These are phyloP conservation scores for Chaetops frenatus DNA, from an alignment of 2,113 vertebrate genomes.

Conservation along the genomic window DNA sequence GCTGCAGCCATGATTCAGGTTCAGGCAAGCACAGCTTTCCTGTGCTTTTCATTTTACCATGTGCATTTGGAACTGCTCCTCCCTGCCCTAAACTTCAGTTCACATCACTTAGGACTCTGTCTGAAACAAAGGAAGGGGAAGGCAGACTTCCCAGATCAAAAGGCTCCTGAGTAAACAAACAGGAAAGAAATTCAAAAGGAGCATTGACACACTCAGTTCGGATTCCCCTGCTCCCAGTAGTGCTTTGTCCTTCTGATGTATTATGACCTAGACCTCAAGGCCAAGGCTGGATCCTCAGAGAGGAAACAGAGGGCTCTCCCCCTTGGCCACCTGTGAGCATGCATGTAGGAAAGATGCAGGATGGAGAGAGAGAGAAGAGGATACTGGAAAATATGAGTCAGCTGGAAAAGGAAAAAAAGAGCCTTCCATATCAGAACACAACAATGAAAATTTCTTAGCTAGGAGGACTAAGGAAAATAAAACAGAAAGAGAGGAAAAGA, in stretches of 20 bases:
- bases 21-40: not conserved
- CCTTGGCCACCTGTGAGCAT: not conserved
- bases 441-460: not conserved
- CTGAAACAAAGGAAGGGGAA: conserved; percentile 10
- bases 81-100: not conserved
- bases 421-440: not conserved
- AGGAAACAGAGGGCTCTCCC: not conserved
- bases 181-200: conserved; percentile 10
- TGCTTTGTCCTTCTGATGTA: conserved; percentile 5
- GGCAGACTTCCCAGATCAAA: conserved; percentile 15
- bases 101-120: conserved; percentile 33
- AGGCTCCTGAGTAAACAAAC: not conserved
- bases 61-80: not conserved
- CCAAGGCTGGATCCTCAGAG: not conserved
- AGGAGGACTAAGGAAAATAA: not conserved
- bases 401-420: not conserved
- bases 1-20: not conserved
- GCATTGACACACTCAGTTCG: not conserved
- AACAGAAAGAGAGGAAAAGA: not conserved
- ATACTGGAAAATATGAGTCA: not conserved
- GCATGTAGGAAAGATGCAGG: conserved; percentile 1
- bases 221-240: not conserved
- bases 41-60: not conserved
- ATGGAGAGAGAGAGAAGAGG: not conserved
- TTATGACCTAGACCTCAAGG: conserved; percentile 4